Conservation (phyloP, 1,140 invertebrate species). For the Lepidostoma basale region DNA sequence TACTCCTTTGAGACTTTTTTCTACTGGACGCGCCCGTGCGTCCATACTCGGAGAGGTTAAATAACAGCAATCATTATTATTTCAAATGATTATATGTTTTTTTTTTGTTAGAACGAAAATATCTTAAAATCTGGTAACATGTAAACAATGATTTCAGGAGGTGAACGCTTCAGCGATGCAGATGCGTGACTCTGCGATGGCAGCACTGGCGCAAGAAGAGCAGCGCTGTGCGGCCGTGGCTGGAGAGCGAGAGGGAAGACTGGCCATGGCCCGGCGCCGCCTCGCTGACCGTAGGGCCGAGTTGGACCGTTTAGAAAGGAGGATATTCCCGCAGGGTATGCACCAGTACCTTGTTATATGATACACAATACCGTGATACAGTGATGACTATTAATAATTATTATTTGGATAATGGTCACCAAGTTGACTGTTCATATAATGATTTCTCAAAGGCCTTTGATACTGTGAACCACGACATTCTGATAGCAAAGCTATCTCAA, state of each 20-base stretch:
- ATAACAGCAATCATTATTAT: too few species aligned
- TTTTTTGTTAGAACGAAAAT: not conserved
- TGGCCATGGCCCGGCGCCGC: conserved; percentile 66
- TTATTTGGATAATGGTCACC: too few species aligned
- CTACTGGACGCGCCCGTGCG: too few species aligned
- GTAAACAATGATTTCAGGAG: conserved; percentile 50
- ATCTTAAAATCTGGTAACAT: not conserved
- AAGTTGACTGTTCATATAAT: too few species aligned
- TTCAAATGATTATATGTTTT: too few species aligned
- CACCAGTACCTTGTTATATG: not conserved
- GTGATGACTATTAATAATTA: too few species aligned
- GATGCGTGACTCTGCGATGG: conserved; percentile 69
- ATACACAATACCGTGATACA: too few species aligned
- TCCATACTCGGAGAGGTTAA: too few species aligned
- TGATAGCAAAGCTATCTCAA: too few species aligned
- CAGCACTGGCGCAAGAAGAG: conserved; percentile 70
- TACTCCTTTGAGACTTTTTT: too few species aligned
- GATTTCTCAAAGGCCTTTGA: too few species aligned
- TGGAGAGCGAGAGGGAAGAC: conserved; percentile 67
- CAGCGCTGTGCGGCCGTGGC: conserved; percentile 67
- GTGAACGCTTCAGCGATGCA: conserved; percentile 72
- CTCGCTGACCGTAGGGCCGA: conserved; percentile 72
- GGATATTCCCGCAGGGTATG: conserved; percentile 67
- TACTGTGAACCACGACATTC: too few species aligned
- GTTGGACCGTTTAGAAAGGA: conserved; percentile 72